Evolutionary conservation across 2,888 invertebrate species (phyloP), one percentile per base, ranked within the genome.

Genomic region (Caenorhabditis sulstoni): DNA sequence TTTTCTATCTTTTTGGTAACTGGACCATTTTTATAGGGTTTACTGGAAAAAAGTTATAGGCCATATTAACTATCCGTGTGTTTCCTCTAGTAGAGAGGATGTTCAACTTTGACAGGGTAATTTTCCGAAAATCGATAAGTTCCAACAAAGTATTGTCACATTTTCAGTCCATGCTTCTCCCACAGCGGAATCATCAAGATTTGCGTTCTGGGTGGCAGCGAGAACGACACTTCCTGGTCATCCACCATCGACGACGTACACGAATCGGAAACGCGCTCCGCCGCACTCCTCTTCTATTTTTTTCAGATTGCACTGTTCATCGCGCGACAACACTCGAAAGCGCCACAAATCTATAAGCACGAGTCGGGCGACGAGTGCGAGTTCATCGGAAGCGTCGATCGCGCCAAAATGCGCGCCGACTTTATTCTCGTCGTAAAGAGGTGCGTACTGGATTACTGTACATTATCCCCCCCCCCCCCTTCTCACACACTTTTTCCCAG

Each of bases 101-200:
- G n/a, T n/a, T n/a, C n/a, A n/a, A n/a, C n/a, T n/a, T n/a, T n/a
- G n/a, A n/a, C n/a, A n/a, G n/a, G n/a, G n/a, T n/a, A n/a, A n/a
- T n/a, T n/a, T n/a, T n/a, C n/a, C n/a, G n/a, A n/a, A n/a, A n/a
- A n/a, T n/a, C n/a, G n/a, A n/a, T n/a, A n/a, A n/a, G n/a, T n/a
- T n/a, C n/a, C n/a, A n/a, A n/a, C n/a, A n/a, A n/a, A n/a, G n/a
- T n/a, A n/a, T n/a, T n/a, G n/a, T n/a, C n/a, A n/a, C 29, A 29
- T 29, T 7, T 5, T 29, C 29, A 29, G 4, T 29, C 29, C 29
- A 29, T 29, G 29, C 57, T 29, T 44, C 50, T 58, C 58, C 14
- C 47, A 57, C 35, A 68, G 68, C 8, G 68, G 68, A 53, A 41
- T 53, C 23, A 55, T 75, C 29, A 75, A 75, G 47, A 66, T 75